Conservation (phyloP, 2,113 vertebrate species). For the Labeo rohita region DNA sequence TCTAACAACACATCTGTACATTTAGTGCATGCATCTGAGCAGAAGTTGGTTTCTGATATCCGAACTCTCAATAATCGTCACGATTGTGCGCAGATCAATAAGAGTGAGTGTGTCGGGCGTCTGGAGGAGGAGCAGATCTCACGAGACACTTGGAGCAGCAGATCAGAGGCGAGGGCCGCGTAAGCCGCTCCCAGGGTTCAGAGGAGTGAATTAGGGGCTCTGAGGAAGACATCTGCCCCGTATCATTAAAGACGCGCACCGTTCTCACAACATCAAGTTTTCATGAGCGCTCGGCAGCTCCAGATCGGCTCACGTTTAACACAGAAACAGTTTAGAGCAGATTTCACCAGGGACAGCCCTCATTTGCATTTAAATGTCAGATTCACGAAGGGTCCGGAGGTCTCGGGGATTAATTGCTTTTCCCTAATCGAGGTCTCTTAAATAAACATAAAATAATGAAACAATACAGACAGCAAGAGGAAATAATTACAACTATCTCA, state of each 20-base stretch:
- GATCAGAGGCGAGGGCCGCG: constrained; percentile 32
- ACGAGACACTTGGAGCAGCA: not conserved
- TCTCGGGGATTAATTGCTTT: constrained; percentile 1
- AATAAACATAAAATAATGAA: constrained; percentile 25
- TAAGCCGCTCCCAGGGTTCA: constrained; percentile 53
- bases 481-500: not conserved
- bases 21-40: not conserved
- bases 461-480: not conserved
- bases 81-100: not conserved
- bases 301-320: constrained; percentile 37
- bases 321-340: not conserved
- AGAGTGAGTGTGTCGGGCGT: not conserved
- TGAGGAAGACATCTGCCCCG: constrained; percentile 79
- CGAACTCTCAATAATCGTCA: not conserved
- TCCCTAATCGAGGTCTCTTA: not conserved
- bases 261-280: constrained; percentile 74
- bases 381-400: not conserved
- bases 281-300: constrained; percentile 75
- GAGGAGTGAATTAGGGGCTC: constrained; percentile 75
- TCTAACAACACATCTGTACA: not conserved
- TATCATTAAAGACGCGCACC: constrained; percentile 78
- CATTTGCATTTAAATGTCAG: constrained; percentile 23
- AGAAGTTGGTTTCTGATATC: not conserved
- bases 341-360: not conserved
- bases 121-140: not conserved